Evolutionary conservation across 2,113 vertebrate species (phyloP), one percentile per base, ranked within the genome.

Genomic region (Chunga burmeisteri): DNA sequence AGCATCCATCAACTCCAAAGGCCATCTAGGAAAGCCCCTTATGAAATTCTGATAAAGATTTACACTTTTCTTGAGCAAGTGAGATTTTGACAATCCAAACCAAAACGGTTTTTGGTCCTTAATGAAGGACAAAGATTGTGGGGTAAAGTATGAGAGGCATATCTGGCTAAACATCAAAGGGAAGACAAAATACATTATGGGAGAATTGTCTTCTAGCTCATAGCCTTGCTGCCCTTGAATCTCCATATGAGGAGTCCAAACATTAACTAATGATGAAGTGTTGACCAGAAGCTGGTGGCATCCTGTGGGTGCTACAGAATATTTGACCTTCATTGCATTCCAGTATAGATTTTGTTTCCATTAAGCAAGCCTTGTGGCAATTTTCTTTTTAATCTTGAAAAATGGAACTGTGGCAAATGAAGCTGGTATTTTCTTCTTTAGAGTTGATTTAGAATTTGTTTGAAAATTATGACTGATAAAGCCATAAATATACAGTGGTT

Each of bases 31-130:
- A 80, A 92, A 75, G 11, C 8, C 62, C 74, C 70, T 67, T 67
- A 90, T 92, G 92, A 90, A 70, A 68, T 79, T 92, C 86, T 98
- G 95, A 92, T 84, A 50, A 91, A 93, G 82, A 88, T 97, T 97
- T 97, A 97, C 85, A 92, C 82, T 93, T 86, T n/a, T 73, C 79
- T 97, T 95, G 81, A 97, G 81, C 94, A 91, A 91, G 58, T 58
- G 59, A 58, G 75, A 94, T 95, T 91, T 90, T 91, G 75, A 75
- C 27, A 94, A 40, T 65, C 61, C 58, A 89, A 67, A 16, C 20
- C 21, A 56, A 62, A 80, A 77, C 52, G n/a, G n/a, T n/a, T n/a
- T n/a, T n/a, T n/a, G n/a, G n/a, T n/a, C n/a, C n/a, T n/a, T 82
- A 91, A 66, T 0, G 1, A 52, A 85, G 66, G 26, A 53, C 79